These are phyloP conservation scores for Hydrotaea cyrtoneurina DNA, from an alignment of 2,888 invertebrate species.

Conservation along the genomic window DNA sequence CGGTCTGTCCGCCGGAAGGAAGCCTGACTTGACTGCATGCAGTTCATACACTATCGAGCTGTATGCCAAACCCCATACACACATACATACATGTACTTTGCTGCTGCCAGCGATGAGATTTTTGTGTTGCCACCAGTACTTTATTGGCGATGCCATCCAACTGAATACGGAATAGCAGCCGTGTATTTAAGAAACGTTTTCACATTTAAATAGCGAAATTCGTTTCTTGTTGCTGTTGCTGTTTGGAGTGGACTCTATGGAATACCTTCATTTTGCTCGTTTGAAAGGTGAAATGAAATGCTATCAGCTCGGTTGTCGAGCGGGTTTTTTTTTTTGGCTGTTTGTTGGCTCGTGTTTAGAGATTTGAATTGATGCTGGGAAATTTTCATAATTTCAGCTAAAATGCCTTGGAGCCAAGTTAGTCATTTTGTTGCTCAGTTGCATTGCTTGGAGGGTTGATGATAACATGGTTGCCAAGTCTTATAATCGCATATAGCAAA, in stretches of 20 bases:
- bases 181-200: conserved; percentile 14
- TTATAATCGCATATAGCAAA: too few species aligned
- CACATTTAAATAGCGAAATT: conserved; percentile 16
- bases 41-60: conserved; percentile 31
- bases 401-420: conserved; percentile 17
- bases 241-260: conserved; percentile 3
- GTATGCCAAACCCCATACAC: not conserved
- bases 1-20: conserved; percentile 15
- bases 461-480: conserved; percentile 8
- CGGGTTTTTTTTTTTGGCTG: not conserved
- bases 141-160: not conserved
- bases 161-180: not conserved
- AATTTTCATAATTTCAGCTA: conserved; percentile 24
- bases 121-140: conserved; percentile 8
- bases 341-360: conserved; percentile 27
- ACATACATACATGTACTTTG: not conserved
- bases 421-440: conserved; percentile 26
- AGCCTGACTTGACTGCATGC: not conserved
- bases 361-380: conserved; percentile 32
- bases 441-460: not conserved
- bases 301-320: not conserved
- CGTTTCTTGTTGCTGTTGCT: not conserved
- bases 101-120: not conserved
- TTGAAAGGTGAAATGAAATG: conserved; percentile 14
- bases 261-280: not conserved